phyloP scores from a whole-genome alignment of 2,888 invertebrate species.

The Hoplodrina blanda region DNA sequence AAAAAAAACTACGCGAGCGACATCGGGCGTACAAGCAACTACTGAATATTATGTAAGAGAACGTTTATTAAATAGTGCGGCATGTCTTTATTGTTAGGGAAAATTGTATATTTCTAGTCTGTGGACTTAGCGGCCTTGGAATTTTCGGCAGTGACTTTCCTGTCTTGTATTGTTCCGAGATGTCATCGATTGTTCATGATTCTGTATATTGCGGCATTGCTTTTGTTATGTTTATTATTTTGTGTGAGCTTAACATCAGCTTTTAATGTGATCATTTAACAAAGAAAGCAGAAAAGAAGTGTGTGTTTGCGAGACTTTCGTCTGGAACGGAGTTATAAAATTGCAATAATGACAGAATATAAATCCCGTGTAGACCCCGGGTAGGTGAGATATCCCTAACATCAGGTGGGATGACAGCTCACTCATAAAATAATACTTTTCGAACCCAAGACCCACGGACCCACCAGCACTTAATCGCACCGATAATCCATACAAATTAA shows the following conservation, averaged over 20 bases:
- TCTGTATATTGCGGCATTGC: background rate
- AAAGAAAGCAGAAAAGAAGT: no score
- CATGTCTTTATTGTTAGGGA: conserved; percentile 23
- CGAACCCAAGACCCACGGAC: no score
- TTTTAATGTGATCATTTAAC: no score
- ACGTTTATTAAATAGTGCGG: background rate
- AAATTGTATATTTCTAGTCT: conserved; percentile 12
- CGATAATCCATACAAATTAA: conserved; percentile 8
- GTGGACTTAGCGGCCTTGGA: conserved; percentile 14
- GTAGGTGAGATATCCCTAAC: no score
- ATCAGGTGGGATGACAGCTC: no score
- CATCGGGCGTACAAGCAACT: background rate
- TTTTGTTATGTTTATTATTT: conserved; percentile 13
- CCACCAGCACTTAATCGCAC: no score
- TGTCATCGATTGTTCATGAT: conserved; percentile 41
- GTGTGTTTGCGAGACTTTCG: no score
- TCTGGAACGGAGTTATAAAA: no score
- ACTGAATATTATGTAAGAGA: background rate
- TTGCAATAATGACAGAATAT: no score
- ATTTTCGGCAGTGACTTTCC: conserved; percentile 31
- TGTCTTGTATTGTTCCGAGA: conserved; percentile 25
- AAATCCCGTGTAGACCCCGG: no score
- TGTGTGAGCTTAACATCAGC: background rate
- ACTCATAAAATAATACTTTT: no score
- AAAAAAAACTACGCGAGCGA: no score